A percentile compares a stretch with the other conserved stretches of the same genome.
Conservation (phyloP, 1,140 invertebrate genomes). For the Campoletis sonorensis region DNA sequence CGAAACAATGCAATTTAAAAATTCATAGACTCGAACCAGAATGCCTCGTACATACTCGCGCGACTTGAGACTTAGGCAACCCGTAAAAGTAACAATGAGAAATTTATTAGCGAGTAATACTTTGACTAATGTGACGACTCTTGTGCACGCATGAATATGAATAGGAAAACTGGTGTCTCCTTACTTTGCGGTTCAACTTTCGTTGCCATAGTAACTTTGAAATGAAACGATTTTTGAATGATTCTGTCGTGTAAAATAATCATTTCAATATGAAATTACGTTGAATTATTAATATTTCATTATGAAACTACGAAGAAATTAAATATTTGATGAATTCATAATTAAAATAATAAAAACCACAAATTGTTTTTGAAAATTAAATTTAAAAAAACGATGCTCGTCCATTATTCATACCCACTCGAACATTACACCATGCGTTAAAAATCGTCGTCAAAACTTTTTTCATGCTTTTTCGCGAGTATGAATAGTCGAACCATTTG, state of each 20-base stretch:
- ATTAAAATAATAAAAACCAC: too few relatives aligned
- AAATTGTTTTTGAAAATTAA: too few relatives aligned
- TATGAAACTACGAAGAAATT: too few relatives aligned
- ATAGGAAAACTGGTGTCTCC: not conserved
- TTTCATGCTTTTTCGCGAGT: not conserved
- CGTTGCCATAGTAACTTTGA: not conserved
- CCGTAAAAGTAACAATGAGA: not conserved
- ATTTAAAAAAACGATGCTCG: too few relatives aligned
- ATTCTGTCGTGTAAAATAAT: not conserved
- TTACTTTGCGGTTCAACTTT: not conserved
- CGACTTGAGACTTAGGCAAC: not conserved
- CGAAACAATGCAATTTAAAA: too few relatives aligned
- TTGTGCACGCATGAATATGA: slow-evolving; percentile 10
- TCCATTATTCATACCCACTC: too few relatives aligned
- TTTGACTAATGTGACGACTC: not conserved
- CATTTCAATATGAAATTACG: not conserved
- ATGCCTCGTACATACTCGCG: not conserved
- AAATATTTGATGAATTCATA: too few relatives aligned
- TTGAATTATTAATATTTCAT: too few relatives aligned
- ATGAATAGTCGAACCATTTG: not conserved
- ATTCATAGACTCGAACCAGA: not conserved
- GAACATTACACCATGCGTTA: not conserved
- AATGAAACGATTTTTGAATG: not conserved
- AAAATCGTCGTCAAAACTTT: not conserved
- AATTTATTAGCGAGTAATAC: not conserved